A percentile compares a stretch with the other conserved stretches of the same genome.
phyloP scores from a whole-genome alignment of 2,113 vertebrate genomes.

The Aviceda subcristata region DNA sequence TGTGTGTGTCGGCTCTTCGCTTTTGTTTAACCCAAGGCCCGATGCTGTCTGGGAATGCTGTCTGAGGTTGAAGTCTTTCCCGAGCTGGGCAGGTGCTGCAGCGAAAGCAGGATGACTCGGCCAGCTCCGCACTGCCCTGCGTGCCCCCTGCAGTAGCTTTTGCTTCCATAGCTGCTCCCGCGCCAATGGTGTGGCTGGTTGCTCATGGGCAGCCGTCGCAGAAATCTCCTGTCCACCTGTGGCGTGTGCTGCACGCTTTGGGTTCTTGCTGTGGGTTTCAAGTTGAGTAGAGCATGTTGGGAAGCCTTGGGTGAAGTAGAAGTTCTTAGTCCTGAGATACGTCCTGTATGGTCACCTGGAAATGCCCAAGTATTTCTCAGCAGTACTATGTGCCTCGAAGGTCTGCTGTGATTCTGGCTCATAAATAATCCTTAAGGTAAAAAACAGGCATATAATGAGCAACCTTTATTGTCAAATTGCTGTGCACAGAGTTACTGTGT shows the following conservation, averaged over 20 bases:
- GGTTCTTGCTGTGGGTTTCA: not conserved
- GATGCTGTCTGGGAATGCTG: not conserved
- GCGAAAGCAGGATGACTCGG: not conserved
- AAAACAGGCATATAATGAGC: not conserved
- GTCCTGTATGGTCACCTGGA: not conserved
- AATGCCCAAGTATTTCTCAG: not conserved
- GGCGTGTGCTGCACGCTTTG: rapidly evolving
- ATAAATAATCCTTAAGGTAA: not conserved
- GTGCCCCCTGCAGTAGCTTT: not conserved
- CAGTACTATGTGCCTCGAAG: not conserved
- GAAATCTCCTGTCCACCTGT: not conserved
- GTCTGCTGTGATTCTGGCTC: not conserved
- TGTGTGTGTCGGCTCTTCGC: not conserved
- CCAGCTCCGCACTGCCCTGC: not conserved
- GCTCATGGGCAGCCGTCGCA: not conserved
- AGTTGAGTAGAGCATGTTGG: not conserved
- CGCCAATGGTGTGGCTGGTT: not conserved
- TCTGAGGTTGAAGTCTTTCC: not conserved
- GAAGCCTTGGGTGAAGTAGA: not conserved
- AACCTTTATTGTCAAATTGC: not conserved
- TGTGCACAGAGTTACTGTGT: not conserved
- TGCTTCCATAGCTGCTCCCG: not conserved
- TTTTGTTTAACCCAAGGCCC: not conserved
- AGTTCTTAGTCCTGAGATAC: not conserved
- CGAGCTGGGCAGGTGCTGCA: not conserved